phyloP scores from a whole-genome alignment of 2,888 invertebrate genomes.

The Empis stercorea region DNA sequence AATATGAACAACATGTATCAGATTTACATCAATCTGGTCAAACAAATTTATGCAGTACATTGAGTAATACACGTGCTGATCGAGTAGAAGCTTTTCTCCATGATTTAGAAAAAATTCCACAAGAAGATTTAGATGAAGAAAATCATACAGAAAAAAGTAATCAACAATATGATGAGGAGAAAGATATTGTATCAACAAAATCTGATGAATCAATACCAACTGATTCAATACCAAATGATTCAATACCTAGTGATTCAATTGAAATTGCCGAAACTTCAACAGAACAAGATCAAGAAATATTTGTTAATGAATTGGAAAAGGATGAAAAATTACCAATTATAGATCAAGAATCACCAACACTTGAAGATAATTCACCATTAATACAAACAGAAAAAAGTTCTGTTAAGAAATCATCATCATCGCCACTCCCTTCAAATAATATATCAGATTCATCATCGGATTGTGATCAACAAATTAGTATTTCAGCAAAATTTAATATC shows the following conservation, averaged over 20 bases:
- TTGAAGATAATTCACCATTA: background rate
- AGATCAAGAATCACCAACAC: background rate
- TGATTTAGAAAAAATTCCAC: constrained; percentile 18
- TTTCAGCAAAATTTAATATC: constrained; percentile 33
- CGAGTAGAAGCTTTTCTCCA: constrained; percentile 27
- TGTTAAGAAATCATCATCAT: background rate
- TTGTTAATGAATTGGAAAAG: background rate
- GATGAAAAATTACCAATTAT: background rate
- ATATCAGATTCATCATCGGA: constrained; percentile 1
- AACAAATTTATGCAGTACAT: constrained; percentile 8
- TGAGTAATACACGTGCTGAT: constrained; percentile 19
- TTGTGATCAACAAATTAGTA: constrained; percentile 25
- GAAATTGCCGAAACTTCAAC: constrained; percentile 27
- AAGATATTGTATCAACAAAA: background rate
- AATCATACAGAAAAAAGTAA: background rate
- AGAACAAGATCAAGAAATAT: constrained; percentile 15
- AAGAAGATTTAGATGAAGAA: constrained; percentile 5
- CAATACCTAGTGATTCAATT: constrained; percentile 22
- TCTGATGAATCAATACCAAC: constrained; percentile 14
- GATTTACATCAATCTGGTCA: constrained; percentile 10
- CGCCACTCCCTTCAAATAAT: constrained; percentile 1
- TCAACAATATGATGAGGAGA: background rate
- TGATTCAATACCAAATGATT: constrained; percentile 25
- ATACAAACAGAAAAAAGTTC: background rate
- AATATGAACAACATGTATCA: constrained; percentile 12